Evolutionary conservation across 2,888 invertebrate species (phyloP).

Genomic region (Euproctis similis): DNA sequence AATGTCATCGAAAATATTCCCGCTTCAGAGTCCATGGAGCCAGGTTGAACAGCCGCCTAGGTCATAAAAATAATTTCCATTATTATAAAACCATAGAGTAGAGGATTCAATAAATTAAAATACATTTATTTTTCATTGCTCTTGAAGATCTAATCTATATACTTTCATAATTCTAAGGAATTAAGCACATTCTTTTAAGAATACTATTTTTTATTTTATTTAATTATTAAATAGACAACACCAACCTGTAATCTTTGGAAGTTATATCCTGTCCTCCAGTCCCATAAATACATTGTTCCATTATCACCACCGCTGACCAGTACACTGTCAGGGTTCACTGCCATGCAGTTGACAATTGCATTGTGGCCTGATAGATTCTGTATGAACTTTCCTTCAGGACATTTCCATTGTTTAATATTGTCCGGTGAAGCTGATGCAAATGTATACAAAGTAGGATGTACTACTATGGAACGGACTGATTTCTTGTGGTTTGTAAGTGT

Average conservation of each 20-base stretch:
- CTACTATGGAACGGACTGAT: conserved; percentile 86
- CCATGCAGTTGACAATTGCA: conserved; percentile 97
- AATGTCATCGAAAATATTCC: conserved; percentile 97
- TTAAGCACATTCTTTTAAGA: no score
- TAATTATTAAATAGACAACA: neutral
- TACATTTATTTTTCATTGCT: no score
- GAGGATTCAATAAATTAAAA: no score
- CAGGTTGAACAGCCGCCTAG: conserved; percentile 97
- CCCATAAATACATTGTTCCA: conserved; percentile 98
- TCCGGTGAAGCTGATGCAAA: conserved; percentile 99
- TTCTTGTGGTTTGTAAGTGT: conserved; percentile 99
- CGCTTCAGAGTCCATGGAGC: conserved; percentile 99
- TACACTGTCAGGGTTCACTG: conserved; percentile 95
- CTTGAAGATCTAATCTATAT: no score
- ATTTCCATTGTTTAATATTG: conserved; percentile 99
- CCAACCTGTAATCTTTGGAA: conserved; percentile 91
- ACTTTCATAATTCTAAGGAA: no score
- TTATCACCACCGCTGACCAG: conserved; percentile 99
- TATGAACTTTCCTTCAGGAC: conserved; percentile 97
- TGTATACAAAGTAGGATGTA: conserved; percentile 89
- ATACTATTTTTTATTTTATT: no score
- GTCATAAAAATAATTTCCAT: neutral
- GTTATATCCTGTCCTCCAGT: conserved; percentile 99
- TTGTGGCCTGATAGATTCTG: conserved; percentile 99
- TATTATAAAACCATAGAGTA: no score